Percentiles rank a stretch among this genome's conserved stretches.
Conservation (phyloP, 2,888 invertebrate species). For the Argyresthia albistria region DNA sequence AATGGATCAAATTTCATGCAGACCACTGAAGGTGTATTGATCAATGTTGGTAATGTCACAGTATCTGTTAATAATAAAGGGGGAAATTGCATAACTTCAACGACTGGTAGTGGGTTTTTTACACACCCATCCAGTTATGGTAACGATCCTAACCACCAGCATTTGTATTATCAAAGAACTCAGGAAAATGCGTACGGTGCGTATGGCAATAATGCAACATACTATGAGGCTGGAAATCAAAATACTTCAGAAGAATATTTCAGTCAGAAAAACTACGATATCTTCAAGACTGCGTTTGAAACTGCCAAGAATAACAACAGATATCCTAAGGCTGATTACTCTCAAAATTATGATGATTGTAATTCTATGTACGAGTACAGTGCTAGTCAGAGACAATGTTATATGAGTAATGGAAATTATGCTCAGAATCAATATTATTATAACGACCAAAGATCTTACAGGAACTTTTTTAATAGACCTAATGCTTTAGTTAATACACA, state of each 20-base stretch:
- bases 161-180: constrained; percentile 31
- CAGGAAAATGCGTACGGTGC: constrained; percentile 17
- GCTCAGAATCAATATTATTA: constrained; percentile 43
- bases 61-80: constrained; percentile 82
- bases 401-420: constrained; percentile 32
- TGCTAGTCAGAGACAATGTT: constrained; percentile 34
- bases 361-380: constrained; percentile 28
- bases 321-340: constrained; percentile 30
- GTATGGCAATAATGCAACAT: constrained; percentile 21
- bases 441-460: constrained; percentile 51
- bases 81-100: constrained; percentile 79
- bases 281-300: constrained; percentile 74
- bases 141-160: constrained; percentile 39
- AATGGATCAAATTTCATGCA: constrained; percentile 63
- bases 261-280: constrained; percentile 67
- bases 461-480: constrained; percentile 48
- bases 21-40: constrained; percentile 71
- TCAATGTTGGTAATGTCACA: constrained; percentile 84
- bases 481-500: constrained; percentile 50
- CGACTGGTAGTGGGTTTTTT: constrained; percentile 65
- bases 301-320: constrained; percentile 41
- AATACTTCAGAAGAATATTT: constrained; percentile 44
- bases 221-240: constrained; percentile 18
- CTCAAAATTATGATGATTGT: constrained; percentile 26
- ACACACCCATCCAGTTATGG: constrained; percentile 52